Evolutionary conservation across 1,140 invertebrate genomes (phyloP).

Genomic region (Meteorus sp.): DNA sequence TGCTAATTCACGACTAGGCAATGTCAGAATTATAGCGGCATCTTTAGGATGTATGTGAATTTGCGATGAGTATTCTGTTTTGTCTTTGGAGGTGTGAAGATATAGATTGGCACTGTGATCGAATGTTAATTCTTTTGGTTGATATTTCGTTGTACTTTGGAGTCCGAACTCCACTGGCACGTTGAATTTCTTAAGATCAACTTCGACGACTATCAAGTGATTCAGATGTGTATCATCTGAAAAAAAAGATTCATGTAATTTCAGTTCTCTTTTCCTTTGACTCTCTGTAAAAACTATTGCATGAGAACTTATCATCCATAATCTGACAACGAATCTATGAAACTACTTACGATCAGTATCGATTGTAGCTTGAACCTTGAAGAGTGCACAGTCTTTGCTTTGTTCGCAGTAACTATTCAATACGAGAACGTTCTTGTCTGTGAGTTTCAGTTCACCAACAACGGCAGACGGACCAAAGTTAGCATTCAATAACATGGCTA

Average conservation of each 20-base stretch:
- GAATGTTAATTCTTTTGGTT: constrained; percentile 57
- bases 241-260: constrained; percentile 8
- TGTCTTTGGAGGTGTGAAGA: constrained; percentile 65
- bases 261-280: no score
- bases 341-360: constrained; percentile 57
- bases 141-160: constrained; percentile 63
- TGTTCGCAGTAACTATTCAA: constrained; percentile 75
- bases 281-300: no score
- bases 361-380: constrained; percentile 68
- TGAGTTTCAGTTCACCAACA: constrained; percentile 67
- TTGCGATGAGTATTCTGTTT: constrained; percentile 70
- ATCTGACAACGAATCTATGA: neutral
- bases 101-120: constrained; percentile 71
- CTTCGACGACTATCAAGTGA: constrained; percentile 61
- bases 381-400: constrained; percentile 74
- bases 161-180: constrained; percentile 72
- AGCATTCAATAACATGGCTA: constrained; percentile 57
- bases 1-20: constrained; percentile 68
- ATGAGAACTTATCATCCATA: no score
- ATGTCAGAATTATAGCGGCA: constrained; percentile 61
- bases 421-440: constrained; percentile 70
- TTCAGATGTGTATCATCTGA: constrained; percentile 50
- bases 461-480: constrained; percentile 60
- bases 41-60: constrained; percentile 65
- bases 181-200: constrained; percentile 72